Evolutionary conservation across 1,140 invertebrate species (phyloP), one percentile per base, ranked within the genome.

Genomic region (Brachionus koreanus): DNA sequence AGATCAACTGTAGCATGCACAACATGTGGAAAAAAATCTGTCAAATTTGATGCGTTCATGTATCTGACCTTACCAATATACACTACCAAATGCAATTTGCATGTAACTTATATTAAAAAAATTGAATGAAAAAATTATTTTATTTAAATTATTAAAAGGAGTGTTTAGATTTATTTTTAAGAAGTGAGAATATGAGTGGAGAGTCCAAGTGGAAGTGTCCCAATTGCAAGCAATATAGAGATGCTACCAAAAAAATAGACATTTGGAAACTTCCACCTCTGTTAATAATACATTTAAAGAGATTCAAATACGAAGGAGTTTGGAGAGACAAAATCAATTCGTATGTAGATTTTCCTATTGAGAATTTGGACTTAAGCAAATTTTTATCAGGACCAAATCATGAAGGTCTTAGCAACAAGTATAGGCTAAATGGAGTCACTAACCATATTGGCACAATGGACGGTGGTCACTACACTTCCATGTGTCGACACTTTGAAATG

Each of bases 401-500:
- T n/a, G 9, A 4, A 42, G 43, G 19, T 12, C 13, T 33, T 10
- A 39, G 9, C 3, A 29, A 79, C 12, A 52, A 23, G 13, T 82
- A 72, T 72, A 39, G 63, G n/a, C 39, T 72, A 29, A 52, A 72
- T 72, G 67, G 42, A 2, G 33, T 83, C 33, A 10, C 83, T 29
- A 96, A 96, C 87, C 95, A 97, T 87, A 94, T 93, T 86, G 95
- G 95, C 39, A 93, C 93, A 0, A 93, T 96, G 92, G 93, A 95
- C 84, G 92, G 93, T 3, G 95, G 95, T 0, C 95, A 97, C 88
- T 97, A 88, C 89, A 87, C 33, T 25, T 74, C 29, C 9, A 46
- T 69, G 35, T 76, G 42, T 19, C 12, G 49, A 86, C 92, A 90
- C 85, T 85, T 88, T 39, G 82, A 86, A 37, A 88, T 90, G 57